Base-by-base conservation (phyloP, 23 tunicate species). In the Halocynthia roretzi region DNA sequence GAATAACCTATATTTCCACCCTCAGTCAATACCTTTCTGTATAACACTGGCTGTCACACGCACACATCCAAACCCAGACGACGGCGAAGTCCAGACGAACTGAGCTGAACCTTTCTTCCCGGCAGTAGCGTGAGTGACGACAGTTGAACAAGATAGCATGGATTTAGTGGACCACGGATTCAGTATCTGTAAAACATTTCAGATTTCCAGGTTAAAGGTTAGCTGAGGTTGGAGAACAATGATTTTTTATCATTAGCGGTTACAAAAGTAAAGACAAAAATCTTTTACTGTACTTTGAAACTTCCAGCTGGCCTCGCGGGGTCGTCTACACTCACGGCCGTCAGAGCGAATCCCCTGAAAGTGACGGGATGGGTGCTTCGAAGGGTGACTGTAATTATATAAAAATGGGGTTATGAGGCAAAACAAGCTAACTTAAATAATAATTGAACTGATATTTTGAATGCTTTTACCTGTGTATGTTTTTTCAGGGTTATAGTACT, bases 21-120 rank as follows among this genome's bases (percentile, higher is more conserved):
- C n/a, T n/a, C n/a, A n/a, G n/a, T n/a, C n/a, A n/a, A n/a, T 53
- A 92, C 98, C 98, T 86, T 92, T 92, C 61, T 86, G 86, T 11
- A 83, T 65, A 10, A 86, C 91, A 53, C 66, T 79, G 15, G 92
- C 98, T 18, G 68, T 21, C 6, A 92, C 31, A 54, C 51, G 62
- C 14, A 92, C 87, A 63, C 98, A 92, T 10, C 84, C 91, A 14
- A 53, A 80, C 8, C 87, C 87, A 48, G 76, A 57, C 62, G 62
- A 15, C 21, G 98, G 92, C 50, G 98, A 79, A 22, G 74, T 75
- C 98, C 98, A 92, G 18, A 71, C 22, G 8, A 83, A 77, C 62
- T 71, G 81, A 54, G 86, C 91, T 5, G 81, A 82, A 2, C 75
- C 65, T 61, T 86, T 92, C 80, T 92, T 92, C 17, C 92, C 92